Percentiles rank a stretch among this genome's conserved stretches.
phyloP scores from a whole-genome alignment of 2,113 vertebrate genomes.

The Ophthalmotilapia sp. region DNA sequence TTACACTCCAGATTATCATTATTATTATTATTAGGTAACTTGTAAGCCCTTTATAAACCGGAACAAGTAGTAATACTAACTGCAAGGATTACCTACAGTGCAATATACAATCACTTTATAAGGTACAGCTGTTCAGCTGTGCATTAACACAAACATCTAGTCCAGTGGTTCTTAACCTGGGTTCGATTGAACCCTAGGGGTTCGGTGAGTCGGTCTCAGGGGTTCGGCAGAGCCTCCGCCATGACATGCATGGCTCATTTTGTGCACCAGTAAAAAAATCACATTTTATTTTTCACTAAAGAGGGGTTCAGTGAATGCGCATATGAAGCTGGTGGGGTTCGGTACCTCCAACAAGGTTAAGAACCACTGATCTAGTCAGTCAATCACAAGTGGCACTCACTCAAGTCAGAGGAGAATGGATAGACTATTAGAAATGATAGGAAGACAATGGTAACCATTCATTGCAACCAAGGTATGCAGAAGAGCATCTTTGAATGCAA shows the following conservation, averaged over 20 bases:
- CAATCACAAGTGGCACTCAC: not conserved
- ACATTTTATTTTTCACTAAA: no score
- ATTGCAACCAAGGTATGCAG: not conserved
- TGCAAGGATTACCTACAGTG: not conserved
- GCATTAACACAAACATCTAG: not conserved
- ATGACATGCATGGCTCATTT: no score
- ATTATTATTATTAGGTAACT: not conserved
- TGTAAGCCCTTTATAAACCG: not conserved
- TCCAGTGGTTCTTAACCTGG: not conserved
- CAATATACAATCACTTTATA: not conserved
- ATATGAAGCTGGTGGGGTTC: no score
- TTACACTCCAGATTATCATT: not conserved
- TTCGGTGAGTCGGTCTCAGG: no score
- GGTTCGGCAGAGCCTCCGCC: no score
- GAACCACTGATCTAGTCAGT: not conserved
- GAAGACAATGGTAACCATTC: not conserved
- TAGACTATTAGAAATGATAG: not conserved
- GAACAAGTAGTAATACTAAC: not conserved
- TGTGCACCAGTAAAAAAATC: no score
- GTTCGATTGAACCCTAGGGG: no score
- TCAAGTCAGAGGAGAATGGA: not conserved
- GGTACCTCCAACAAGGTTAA: no score
- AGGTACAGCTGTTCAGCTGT: not conserved
- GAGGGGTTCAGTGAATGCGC: no score
- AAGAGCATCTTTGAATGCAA: not conserved